A percentile compares a stretch with the other conserved stretches of the same genome.
phyloP scores from a whole-genome alignment of 2,113 vertebrate species.

The Rhagologus leucostigma region DNA sequence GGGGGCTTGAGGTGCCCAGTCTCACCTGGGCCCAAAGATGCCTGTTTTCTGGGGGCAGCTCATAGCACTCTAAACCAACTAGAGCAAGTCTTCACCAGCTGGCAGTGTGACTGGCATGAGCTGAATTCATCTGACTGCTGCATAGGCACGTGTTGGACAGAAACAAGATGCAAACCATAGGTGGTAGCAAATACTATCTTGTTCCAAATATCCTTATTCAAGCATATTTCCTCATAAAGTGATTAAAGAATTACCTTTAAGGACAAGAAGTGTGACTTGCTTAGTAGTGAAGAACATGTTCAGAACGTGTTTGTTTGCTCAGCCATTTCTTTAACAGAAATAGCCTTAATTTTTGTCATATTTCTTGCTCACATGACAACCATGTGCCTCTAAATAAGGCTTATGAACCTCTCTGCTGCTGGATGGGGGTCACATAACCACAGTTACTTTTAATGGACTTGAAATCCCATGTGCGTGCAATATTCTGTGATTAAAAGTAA shows the following conservation, averaged over 20 bases:
- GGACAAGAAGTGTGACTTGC: neutral
- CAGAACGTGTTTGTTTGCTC: neutral
- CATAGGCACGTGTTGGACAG: neutral
- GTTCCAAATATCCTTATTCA: neutral
- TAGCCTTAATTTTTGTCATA: neutral
- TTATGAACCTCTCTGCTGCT: neutral
- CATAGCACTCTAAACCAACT: neutral
- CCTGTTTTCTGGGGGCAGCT: neutral
- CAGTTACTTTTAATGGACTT: neutral
- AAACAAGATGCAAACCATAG: neutral
- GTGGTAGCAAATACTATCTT: neutral
- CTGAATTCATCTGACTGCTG: neutral
- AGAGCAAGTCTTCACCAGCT: neutral
- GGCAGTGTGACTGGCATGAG: neutral
- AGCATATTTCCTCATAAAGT: neutral
- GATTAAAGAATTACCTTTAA: neutral
- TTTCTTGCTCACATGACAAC: neutral
- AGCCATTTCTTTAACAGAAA: neutral
- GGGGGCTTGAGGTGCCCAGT: neutral
- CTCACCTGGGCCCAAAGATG: neutral
- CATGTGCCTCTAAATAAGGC: neutral
- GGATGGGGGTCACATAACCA: neutral
- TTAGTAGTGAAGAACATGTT: neutral
- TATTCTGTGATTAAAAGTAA: slow-evolving; percentile 11
- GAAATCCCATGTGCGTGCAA: neutral